Evolutionary conservation across 2,113 vertebrate species (phyloP), one percentile per base, ranked within the genome.

Genomic region (Cathartes aura): DNA sequence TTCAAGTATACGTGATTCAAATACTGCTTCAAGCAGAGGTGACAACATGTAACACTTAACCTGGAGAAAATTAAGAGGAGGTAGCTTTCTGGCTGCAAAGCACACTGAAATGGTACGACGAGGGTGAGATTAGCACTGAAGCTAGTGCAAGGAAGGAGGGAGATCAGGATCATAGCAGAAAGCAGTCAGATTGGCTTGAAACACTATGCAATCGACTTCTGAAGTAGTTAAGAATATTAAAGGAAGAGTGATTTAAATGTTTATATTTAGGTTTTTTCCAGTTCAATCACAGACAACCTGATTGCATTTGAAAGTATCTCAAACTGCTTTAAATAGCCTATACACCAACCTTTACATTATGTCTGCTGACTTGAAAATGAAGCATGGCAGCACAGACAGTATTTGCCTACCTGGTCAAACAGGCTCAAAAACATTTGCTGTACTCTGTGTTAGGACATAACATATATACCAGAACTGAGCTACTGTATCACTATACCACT

Each of bases 21-120:
- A 67, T 4, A 15, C 8, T 60, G 43, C 47, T 58, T 76, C 66
- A 64, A 72, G 53, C 8, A 43, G 47, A 82, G 18, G 22, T 56
- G 34, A 43, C 24, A 75, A 38, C 12, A 47, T 22, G 6, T 18
- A 62, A n/a, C 27, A 16, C 29, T 50, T 29, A 42, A 67, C 11
- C 21, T 47, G 30, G 6, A 62, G n/a, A 13, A 75, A 67, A 72
- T 34, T 10, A 47, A 56, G 22, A 40, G 19, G 71, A 86, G 26
- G 22, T 8, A 59, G 26, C 10, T 76, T 94, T 83, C 40, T 83
- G 36, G 34, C 53, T 47, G 23, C 45, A 72, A 52, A 76, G 47
- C 27, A 55, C 40, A 40, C 29, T 30, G 36, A 67, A 68, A 56
- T 30, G n/a, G n/a, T 21, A 67, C 0, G 4, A 8, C 0, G 0